Percentiles rank a stretch among this genome's conserved stretches.
These are phyloP conservation scores for Uloborus diversus DNA, from an alignment of 1,140 invertebrate species.

Conservation along the genomic window DNA sequence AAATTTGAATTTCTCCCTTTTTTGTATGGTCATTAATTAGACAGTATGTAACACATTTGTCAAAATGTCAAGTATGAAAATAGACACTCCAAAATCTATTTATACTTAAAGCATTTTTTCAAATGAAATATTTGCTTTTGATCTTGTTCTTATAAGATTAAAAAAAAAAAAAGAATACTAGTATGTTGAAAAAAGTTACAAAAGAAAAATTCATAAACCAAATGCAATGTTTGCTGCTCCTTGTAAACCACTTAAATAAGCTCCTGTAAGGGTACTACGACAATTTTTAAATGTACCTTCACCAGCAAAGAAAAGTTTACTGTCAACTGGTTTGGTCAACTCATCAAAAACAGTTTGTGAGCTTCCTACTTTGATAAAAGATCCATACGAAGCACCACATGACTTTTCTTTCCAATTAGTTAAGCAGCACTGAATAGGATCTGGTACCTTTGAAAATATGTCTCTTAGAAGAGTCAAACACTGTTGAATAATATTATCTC, in stretches of 20 bases:
- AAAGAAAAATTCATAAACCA: too few species aligned
- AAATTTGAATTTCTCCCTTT: too few species aligned
- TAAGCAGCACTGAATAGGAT: slow-evolving; percentile 65
- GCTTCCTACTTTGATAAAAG: slow-evolving; percentile 66
- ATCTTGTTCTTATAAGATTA: too few species aligned
- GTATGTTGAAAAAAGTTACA: too few species aligned
- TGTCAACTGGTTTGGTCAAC: slow-evolving; percentile 64
- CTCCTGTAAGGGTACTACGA: slow-evolving; percentile 68
- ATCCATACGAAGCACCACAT: slow-evolving; percentile 66
- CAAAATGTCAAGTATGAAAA: too few species aligned
- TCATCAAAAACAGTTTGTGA: slow-evolving; percentile 64
- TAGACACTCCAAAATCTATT: too few species aligned
- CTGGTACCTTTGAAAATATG: slow-evolving; percentile 60
- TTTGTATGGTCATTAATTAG: too few species aligned
- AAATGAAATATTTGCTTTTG: too few species aligned
- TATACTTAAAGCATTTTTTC: too few species aligned
- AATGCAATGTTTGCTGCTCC: slow-evolving; percentile 65
- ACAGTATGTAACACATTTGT: too few species aligned
- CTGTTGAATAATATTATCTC: slow-evolving; percentile 60
- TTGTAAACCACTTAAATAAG: slow-evolving; percentile 67
- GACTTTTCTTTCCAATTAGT: slow-evolving; percentile 66
- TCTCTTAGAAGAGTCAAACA: slow-evolving; percentile 31
- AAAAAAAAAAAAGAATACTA: too few species aligned
- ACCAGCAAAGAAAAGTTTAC: slow-evolving; percentile 68
- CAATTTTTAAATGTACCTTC: slow-evolving; percentile 68